Base-by-base conservation (phyloP, 2,113 vertebrate genomes). In the Urocitellus parryii region DNA sequence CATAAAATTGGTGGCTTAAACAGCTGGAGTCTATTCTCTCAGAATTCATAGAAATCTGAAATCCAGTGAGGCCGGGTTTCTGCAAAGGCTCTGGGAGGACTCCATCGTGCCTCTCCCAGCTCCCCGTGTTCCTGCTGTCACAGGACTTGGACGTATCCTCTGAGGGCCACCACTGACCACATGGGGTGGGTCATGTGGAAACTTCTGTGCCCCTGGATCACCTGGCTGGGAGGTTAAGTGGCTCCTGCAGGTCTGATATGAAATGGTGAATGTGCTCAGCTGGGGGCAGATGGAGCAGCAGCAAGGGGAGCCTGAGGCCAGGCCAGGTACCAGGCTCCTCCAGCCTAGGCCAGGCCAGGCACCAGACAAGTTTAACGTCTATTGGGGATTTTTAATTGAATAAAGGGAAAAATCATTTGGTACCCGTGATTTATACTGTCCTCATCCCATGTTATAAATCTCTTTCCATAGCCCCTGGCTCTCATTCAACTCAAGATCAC, bases 241-340 rank as follows among this genome's bases (percentile, higher is more conserved):
- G 10, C 25, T n/a, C 58, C 5, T 51, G 7, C 0, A 2, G 25
- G 24, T 56, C 58, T 3, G 4, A 12, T 8, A 17, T 48, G 42
- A 48, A 11, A 17, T 4, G 8, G 29, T 58, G 42, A 48, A 17
- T 5, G 8, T 37, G 42, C 4, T 77, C 34, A 72, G 6, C 29
- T 1, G 6, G 51, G 92, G 27, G 32, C 51, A 63, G 80, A 32
- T 12, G 29, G 13, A 22, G 14, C 2, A 34, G 58, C 34, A 81
- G 18, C 2, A 6, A 83, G 53, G 6, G n/a, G 25, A 88, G n/a
- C 63, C 48, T 56, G 27, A 77, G 3, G 16, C 9, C n/a, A 32
- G 22, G 70, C 48, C n/a, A 45, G 29, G 22, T 8, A 27, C 22
- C 4, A 48, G 42, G 18, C 42, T 20, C 25, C n/a, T 2, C 7